Evolutionary conservation across 1,140 invertebrate genomes (phyloP).

Genomic region (Ylistrum balloti): DNA sequence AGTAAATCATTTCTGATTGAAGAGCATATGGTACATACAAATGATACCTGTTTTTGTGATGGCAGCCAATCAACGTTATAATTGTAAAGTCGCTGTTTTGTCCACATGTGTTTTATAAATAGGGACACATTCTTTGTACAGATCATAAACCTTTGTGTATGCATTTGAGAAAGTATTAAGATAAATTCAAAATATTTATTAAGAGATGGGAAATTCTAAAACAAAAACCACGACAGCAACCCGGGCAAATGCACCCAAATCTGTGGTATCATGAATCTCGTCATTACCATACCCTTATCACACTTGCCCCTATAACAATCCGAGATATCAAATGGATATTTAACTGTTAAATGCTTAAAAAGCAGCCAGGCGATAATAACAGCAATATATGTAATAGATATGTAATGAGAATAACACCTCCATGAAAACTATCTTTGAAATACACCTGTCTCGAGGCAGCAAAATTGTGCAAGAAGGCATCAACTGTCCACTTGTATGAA

Average conservation of each 20-base stretch:
- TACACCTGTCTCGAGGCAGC: not conserved
- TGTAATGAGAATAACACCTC: not conserved
- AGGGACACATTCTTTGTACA: too few species aligned
- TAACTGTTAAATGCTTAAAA: conserved; percentile 7
- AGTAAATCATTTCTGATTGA: too few species aligned
- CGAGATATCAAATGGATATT: conserved; percentile 35
- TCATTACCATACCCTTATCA: not conserved
- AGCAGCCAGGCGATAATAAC: not conserved
- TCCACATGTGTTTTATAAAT: too few species aligned
- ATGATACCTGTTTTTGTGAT: too few species aligned
- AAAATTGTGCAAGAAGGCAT: not conserved
- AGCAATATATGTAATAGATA: not conserved
- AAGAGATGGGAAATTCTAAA: not conserved
- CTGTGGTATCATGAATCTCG: not conserved
- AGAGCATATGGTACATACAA: too few species aligned
- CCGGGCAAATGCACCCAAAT: conserved; percentile 10
- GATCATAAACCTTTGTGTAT: not conserved
- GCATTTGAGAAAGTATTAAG: not conserved
- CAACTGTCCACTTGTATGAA: conserved; percentile 30
- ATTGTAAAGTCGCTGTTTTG: too few species aligned
- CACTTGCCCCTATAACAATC: not conserved
- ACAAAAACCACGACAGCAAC: too few species aligned
- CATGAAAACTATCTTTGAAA: not conserved
- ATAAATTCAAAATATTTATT: conserved; percentile 19
- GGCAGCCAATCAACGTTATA: too few species aligned